These are phyloP conservation scores for Ophioninae sp. DNA, from an alignment of 2,888 invertebrate genomes.

Conservation along the genomic window DNA sequence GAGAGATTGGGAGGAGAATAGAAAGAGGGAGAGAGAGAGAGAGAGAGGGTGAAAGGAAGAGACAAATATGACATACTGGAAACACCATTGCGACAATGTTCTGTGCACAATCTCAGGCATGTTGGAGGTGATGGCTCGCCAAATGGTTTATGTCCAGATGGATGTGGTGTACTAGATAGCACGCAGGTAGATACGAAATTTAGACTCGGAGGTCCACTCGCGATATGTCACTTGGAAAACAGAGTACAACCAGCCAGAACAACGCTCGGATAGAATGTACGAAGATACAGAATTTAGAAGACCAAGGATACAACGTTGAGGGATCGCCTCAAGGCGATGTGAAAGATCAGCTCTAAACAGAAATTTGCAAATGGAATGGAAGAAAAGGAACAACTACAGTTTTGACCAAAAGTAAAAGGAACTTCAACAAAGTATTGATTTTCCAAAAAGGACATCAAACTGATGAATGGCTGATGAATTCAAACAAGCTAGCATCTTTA, in stretches of 20 bases:
- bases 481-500: too few relatives aligned
- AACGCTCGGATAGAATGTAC: slow-evolving; percentile 12
- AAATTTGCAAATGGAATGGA: too few relatives aligned
- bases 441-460: too few relatives aligned
- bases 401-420: too few relatives aligned
- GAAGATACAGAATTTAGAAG: background rate
- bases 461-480: too few relatives aligned
- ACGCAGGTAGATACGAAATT: slow-evolving; percentile 26
- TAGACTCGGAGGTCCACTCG: slow-evolving; percentile 56
- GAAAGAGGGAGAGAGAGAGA: slow-evolving; percentile 12
- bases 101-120: slow-evolving; percentile 38
- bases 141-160: slow-evolving; percentile 61
- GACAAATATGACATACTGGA: slow-evolving; percentile 24
- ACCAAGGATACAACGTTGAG: background rate
- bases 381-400: too few relatives aligned
- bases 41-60: slow-evolving; percentile 5
- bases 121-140: slow-evolving; percentile 38
- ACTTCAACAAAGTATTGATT: too few relatives aligned
- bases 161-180: slow-evolving; percentile 45
- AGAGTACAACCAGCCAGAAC: slow-evolving; percentile 6
- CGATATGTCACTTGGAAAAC: slow-evolving; percentile 61
- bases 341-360: too few relatives aligned
- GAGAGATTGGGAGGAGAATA: too few relatives aligned
- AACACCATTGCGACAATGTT: slow-evolving; percentile 36
- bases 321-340: background rate